Base-by-base conservation (phyloP, 2,797 vertebrate genomes). In the Paedocypris micromegethes region DNA sequence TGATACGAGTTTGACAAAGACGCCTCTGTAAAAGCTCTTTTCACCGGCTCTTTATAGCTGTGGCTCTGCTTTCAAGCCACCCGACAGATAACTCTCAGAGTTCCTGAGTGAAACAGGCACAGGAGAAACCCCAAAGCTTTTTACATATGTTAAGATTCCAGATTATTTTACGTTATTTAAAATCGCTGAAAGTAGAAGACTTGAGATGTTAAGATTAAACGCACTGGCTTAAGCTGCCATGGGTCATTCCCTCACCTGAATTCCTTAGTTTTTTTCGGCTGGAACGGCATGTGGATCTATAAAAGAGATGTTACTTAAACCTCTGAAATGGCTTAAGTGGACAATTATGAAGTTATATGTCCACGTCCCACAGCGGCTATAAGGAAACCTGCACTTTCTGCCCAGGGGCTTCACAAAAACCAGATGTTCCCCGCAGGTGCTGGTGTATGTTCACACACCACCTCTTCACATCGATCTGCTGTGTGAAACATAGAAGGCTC, bases 1-100 rank as follows among this genome's bases (percentile, higher is more conserved):
- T 88, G 86, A 88, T 84, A 85, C 83, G 72, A 67, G 75, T 52
- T 77, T 67, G 76, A 89, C 88, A 89, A 90, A 88, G 76, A 77
- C 77, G 65, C 40, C 64, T 74, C 81, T 86, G 77, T 77, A 78
- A 84, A 85, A 86, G 77, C 68, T 60, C 55, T 63, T 84, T 86
- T 86, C 81, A 81, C 72, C 79, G 70, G 58, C 76, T 79, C 79
- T 82, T 72, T 70, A 83, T 81, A 77, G 78, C 80, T 62, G 70
- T 52, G 43, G 73, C 71, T 77, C 75, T 77, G 80, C 82, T 86
- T 85, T 85, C 79, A 87, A 83, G 79, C 79, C 45, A 71, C 75
- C 47, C 72, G 58, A 85, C 83, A 84, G 82, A 86, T 84, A 84
- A 83, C 81, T 87, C 84, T 82, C 73, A 76, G 77, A 81, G 80